Conservation (phyloP, 2,888 invertebrate genomes). For the Phlogophora meticulosa region DNA sequence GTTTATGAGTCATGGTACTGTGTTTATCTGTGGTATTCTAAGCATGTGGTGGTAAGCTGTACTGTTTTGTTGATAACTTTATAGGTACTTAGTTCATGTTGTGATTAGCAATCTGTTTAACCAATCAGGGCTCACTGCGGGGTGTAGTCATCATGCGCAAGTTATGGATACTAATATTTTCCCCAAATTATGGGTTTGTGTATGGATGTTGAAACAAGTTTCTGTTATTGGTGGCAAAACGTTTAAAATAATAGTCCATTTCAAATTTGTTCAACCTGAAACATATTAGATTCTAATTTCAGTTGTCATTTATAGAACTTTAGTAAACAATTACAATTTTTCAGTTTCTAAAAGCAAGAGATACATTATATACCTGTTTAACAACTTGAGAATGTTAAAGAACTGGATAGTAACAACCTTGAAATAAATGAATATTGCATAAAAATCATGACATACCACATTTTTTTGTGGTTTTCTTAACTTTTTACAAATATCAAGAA, state of each 20-base stretch:
- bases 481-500: background rate
- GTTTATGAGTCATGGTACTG: conserved; percentile 52
- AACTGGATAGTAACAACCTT: conserved; percentile 15
- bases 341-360: background rate
- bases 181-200: background rate
- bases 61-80: conserved; percentile 32
- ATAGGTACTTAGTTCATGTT: conserved; percentile 25
- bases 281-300: background rate
- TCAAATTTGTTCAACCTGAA: background rate
- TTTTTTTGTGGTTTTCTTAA: background rate
- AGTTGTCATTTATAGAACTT: background rate
- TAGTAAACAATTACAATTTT: background rate
- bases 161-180: background rate
- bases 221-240: background rate
- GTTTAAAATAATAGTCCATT: background rate
- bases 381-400: background rate
- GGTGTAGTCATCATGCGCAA: background rate
- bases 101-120: conserved; percentile 26
- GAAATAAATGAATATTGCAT: conserved; percentile 13
- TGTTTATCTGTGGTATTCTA: conserved; percentile 55
- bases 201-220: background rate
- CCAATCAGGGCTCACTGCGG: conserved; percentile 6
- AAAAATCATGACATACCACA: background rate
- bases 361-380: background rate
- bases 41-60: conserved; percentile 26